Evolutionary conservation across 2,797 vertebrate species (phyloP).

Genomic region (Propithecus perrieri): DNA sequence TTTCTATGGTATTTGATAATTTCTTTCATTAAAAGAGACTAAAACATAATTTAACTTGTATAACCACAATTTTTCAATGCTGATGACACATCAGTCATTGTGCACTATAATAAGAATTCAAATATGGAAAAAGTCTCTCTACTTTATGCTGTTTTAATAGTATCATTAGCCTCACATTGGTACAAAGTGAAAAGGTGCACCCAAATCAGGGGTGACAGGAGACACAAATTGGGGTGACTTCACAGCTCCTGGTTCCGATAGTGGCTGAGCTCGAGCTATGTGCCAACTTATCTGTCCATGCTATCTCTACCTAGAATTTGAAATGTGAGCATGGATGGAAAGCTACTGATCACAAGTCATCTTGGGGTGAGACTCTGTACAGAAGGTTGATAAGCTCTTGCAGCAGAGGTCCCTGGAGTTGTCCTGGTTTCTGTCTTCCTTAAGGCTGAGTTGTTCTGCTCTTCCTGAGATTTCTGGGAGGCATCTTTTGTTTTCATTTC

Average conservation of each 20-base stretch:
- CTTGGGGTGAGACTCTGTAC: neutral
- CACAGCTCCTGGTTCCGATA: neutral
- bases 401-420: neutral
- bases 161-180: neutral
- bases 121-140: neutral
- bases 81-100: neutral
- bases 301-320: neutral
- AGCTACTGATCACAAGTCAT: neutral
- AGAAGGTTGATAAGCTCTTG: neutral
- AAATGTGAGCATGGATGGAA: neutral
- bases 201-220: neutral
- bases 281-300: neutral
- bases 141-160: neutral
- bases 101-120: neutral
- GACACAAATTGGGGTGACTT: neutral
- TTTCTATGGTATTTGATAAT: neutral
- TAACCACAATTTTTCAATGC: neutral
- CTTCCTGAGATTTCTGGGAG: neutral
- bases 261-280: neutral
- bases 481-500: neutral
- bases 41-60: neutral
- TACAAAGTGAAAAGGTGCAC: neutral
- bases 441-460: neutral
- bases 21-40: neutral
- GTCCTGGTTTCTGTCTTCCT: neutral